Conservation (phyloP, 2,113 vertebrate genomes). For the Lanius collurio region DNA sequence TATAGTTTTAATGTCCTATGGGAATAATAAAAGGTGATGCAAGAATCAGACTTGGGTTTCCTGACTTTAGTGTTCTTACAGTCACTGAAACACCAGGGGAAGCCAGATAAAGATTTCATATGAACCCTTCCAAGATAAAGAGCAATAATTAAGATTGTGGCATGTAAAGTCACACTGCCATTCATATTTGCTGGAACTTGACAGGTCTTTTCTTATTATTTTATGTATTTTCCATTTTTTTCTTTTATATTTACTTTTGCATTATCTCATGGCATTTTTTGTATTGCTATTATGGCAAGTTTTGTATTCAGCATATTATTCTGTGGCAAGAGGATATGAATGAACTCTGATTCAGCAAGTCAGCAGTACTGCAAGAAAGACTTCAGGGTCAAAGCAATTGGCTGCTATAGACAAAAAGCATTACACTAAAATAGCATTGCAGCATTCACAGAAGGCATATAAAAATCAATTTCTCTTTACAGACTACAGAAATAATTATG, state of each 20-base stretch:
- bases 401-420: conserved; percentile 21
- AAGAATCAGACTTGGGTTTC: neutral
- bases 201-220: neutral
- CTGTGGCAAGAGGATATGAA: conserved; percentile 4
- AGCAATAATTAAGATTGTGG: neutral
- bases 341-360: conserved; percentile 35
- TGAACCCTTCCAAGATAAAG: neutral
- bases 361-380: conserved; percentile 32
- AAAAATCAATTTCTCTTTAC: conserved; percentile 23
- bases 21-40: neutral
- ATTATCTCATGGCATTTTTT: neutral
- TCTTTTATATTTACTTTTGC: neutral
- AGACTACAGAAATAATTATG: conserved; percentile 1
- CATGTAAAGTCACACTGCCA: neutral
- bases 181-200: neutral
- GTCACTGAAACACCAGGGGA: neutral
- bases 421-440: conserved; percentile 34
- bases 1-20: neutral
- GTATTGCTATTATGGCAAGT: neutral
- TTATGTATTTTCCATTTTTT: neutral
- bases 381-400: conserved; percentile 56
- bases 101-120: neutral
- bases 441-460: conserved; percentile 9
- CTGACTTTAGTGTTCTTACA: neutral
- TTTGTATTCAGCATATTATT: neutral